A percentile compares a stretch with the other conserved stretches of the same genome.
Evolutionary conservation across 2,797 vertebrate species (phyloP).

Genomic region (Schizopygopsis pylzovi): DNA sequence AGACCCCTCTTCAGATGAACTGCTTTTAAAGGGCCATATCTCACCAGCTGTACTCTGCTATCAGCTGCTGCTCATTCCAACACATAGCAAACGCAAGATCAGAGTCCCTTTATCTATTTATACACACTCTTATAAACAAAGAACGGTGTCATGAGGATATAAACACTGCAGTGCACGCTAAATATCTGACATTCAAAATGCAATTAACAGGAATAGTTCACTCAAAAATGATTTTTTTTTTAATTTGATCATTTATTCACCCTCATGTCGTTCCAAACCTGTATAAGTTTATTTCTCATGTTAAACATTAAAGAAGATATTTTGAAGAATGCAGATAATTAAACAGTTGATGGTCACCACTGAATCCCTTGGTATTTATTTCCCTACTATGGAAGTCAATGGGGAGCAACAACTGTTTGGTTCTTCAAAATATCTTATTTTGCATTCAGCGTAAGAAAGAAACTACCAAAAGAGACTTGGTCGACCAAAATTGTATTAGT

Average conservation of each 20-base stretch:
- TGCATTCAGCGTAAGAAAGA: too few relatives aligned
- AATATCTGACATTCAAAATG: neutral
- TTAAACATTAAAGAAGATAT: neutral
- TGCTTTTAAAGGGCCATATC: conserved; percentile 43
- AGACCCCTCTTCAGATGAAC: conserved; percentile 38
- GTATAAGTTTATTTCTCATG: neutral
- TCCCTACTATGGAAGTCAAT: too few relatives aligned
- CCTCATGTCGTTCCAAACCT: neutral
- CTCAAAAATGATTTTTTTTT: neutral
- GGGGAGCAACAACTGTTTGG: too few relatives aligned
- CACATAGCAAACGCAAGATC: neutral
- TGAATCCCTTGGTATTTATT: neutral
- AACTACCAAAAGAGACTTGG: too few relatives aligned
- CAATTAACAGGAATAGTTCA: neutral
- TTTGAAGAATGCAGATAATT: neutral
- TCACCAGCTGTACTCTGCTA: conserved; percentile 23
- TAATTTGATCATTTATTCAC: neutral
- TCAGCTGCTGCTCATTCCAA: conserved; percentile 19
- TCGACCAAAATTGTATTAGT: too few relatives aligned
- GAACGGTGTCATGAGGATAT: neutral
- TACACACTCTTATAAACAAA: conserved; percentile 1
- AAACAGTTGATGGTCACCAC: neutral
- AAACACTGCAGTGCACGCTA: neutral
- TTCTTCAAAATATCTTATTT: too few relatives aligned
- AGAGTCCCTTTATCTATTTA: conserved; percentile 7